phyloP scores from a whole-genome alignment of 2,797 vertebrate genomes.

The Neoniphon sammara region DNA sequence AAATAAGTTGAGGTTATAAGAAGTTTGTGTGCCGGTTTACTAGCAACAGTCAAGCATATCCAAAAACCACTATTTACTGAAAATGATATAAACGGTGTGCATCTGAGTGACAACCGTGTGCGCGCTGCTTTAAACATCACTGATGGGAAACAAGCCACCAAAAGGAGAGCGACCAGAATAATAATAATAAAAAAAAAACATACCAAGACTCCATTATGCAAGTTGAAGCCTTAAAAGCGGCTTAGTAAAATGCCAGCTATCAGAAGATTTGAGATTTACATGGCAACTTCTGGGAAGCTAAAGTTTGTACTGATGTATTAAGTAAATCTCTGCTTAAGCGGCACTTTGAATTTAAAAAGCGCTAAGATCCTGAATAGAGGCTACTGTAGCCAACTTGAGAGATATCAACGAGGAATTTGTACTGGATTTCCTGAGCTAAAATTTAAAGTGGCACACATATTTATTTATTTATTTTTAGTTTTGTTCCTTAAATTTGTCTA shows the following conservation, averaged over 20 bases:
- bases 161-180: not conserved
- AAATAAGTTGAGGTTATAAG: conserved; percentile 18
- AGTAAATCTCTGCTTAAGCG: conserved; percentile 38
- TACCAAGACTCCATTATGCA: conserved; percentile 32
- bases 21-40: not conserved
- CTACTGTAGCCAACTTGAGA: not conserved
- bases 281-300: conserved; percentile 27
- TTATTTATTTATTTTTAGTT: not conserved
- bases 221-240: conserved; percentile 42
- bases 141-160: not conserved
- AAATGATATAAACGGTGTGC: conserved; percentile 9
- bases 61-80: not conserved
- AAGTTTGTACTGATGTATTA: conserved; percentile 29
- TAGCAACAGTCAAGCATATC: not conserved
- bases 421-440: conserved; percentile 8
- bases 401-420: not conserved
- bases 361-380: conserved; percentile 6
- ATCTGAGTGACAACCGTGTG: conserved; percentile 8
- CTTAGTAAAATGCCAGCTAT: conserved; percentile 39
- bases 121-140: conserved; percentile 3
- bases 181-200: conserved; percentile 4
- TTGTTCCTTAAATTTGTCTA: not conserved
- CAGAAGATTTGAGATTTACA: conserved; percentile 46
- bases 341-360: conserved; percentile 24
- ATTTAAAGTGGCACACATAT: not conserved